These are phyloP conservation scores for Aphelenchoides avenae DNA, from an alignment of 1,140 invertebrate genomes.

Conservation along the genomic window DNA sequence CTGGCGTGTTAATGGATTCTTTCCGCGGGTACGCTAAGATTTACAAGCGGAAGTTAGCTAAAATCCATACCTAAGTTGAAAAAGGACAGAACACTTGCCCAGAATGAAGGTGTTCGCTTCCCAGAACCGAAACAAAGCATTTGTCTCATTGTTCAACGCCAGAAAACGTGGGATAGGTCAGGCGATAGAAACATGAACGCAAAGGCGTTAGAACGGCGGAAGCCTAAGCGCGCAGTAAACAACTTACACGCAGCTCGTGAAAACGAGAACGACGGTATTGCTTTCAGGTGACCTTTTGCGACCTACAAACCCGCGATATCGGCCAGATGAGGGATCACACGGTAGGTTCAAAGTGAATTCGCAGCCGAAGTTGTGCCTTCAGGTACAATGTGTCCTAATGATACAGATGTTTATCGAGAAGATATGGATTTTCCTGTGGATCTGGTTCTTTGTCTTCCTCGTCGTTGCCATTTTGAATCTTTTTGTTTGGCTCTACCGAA, in stretches of 20 bases:
- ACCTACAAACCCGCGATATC: constrained; percentile 40
- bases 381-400: constrained; percentile 45
- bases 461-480: constrained; percentile 28
- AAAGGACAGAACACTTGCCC: too few species aligned
- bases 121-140: too few species aligned
- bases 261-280: background rate
- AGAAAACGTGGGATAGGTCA: too few species aligned
- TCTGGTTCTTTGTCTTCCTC: constrained; percentile 40
- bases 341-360: too few species aligned
- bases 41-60: background rate
- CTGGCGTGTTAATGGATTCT: constrained; percentile 42
- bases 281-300: constrained; percentile 44
- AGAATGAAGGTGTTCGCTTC: background rate
- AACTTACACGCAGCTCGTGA: too few species aligned
- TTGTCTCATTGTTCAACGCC: constrained; percentile 5
- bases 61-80: too few species aligned
- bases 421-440: constrained; percentile 45
- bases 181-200: too few species aligned
- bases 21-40: constrained; percentile 38
- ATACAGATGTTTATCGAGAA: constrained; percentile 46
- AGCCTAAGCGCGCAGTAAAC: too few species aligned
- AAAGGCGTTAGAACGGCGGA: too few species aligned
- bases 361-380: too few species aligned
- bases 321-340: constrained; percentile 42
- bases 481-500: constrained; percentile 29